These are phyloP conservation scores for Lucilia cuprina DNA, from an alignment of 1,140 invertebrate genomes.

Conservation along the genomic window DNA sequence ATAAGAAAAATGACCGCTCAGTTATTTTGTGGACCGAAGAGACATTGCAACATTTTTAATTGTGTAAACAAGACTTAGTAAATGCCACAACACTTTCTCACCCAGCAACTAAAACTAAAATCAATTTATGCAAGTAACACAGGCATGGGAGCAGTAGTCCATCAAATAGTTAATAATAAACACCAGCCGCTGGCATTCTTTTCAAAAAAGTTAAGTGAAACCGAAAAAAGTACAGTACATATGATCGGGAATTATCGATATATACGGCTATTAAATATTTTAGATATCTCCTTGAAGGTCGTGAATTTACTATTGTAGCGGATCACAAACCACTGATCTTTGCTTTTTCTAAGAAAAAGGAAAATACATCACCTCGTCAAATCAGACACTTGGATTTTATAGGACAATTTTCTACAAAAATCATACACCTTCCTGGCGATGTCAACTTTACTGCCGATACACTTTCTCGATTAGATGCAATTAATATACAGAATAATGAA, in stretches of 20 bases:
- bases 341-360: neutral
- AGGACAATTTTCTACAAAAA: neutral
- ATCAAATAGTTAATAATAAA: neutral
- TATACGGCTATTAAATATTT: neutral
- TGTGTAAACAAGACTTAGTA: too few relatives aligned
- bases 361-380: neutral
- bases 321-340: neutral
- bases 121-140: too few relatives aligned
- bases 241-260: neutral
- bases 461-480: too few relatives aligned
- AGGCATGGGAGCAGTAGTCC: too few relatives aligned
- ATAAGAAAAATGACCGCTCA: too few relatives aligned
- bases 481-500: neutral
- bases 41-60: too few relatives aligned
- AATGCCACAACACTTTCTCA: too few relatives aligned
- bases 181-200: neutral
- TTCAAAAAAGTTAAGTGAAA: neutral
- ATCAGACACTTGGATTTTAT: neutral
- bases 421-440: neutral
- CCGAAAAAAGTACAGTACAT: neutral
- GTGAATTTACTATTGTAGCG: neutral
- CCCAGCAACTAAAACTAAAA: too few relatives aligned
- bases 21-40: too few relatives aligned
- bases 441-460: too few relatives aligned
- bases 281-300: neutral